Percentiles rank a stretch among this genome's conserved stretches.
Conservation (phyloP, 35 echinoderm and acorn worm species). For the Heliocidaris erythrogramma region DNA sequence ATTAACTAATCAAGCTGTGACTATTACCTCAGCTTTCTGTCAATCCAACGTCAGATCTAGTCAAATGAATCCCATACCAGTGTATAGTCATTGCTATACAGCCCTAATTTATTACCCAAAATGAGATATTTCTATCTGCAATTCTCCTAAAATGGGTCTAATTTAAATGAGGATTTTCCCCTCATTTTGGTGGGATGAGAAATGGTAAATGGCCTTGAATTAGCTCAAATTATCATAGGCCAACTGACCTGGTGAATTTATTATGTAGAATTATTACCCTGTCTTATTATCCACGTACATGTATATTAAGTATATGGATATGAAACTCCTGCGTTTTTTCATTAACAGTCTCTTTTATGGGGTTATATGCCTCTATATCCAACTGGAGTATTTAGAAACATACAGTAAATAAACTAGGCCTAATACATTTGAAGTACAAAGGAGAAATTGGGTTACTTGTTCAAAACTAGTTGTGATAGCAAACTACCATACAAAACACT, state of each 20-base stretch:
- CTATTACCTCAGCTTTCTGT: not conserved
- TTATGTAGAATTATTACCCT: not conserved
- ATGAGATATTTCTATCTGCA: not conserved
- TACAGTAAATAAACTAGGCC: no score
- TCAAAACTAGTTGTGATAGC: no score
- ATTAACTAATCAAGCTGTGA: not conserved
- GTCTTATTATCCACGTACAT: not conserved
- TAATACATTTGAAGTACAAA: no score
- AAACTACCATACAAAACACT: no score
- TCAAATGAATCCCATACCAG: not conserved
- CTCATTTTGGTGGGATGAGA: not conserved
- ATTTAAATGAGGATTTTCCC: slow-evolving; percentile 12
- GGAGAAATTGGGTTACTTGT: no score
- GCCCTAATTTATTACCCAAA: not conserved
- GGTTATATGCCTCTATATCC: no score
- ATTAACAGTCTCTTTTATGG: not conserved
- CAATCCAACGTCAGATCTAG: not conserved
- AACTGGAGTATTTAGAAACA: no score
- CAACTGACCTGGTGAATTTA: not conserved
- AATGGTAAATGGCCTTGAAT: not conserved
- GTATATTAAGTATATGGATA: not conserved
- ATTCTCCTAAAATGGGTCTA: not conserved
- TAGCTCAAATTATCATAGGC: not conserved
- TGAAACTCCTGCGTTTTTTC: not conserved
- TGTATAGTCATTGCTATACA: not conserved